These are phyloP conservation scores for Trisateles emortualis DNA, from an alignment of 2,888 invertebrate species.

Conservation along the genomic window DNA sequence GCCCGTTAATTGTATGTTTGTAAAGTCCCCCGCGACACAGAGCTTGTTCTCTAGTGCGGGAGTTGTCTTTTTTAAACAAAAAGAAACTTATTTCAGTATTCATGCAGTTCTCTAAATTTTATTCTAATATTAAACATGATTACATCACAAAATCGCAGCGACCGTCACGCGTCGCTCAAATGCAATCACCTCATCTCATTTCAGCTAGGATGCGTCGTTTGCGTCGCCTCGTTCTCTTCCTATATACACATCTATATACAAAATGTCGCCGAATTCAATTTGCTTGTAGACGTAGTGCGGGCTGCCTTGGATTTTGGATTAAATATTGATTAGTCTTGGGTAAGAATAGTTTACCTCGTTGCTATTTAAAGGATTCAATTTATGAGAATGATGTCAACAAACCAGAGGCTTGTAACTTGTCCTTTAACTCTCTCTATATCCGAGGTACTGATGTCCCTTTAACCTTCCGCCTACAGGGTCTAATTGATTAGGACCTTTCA, in stretches of 20 bases:
- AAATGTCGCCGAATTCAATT: slow-evolving; percentile 34
- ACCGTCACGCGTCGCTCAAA: slow-evolving; percentile 8
- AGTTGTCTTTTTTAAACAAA: too few relatives aligned
- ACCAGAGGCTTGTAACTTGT: too few relatives aligned
- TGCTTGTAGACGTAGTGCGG: slow-evolving; percentile 35
- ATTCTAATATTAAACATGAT: not conserved
- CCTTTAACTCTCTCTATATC: too few relatives aligned
- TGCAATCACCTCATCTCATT: slow-evolving; percentile 41
- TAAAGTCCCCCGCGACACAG: too few relatives aligned
- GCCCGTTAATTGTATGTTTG: too few relatives aligned
- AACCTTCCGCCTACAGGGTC: too few relatives aligned
- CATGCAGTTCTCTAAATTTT: not conserved
- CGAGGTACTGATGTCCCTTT: too few relatives aligned
- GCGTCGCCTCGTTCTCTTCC: slow-evolving; percentile 8
- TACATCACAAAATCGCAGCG: not conserved
- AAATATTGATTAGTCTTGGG: slow-evolving; percentile 29
- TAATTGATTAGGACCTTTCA: too few relatives aligned
- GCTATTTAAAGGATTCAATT: not conserved
- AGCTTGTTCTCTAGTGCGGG: too few relatives aligned
- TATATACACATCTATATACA: not conserved
- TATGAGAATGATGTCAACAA: not conserved
- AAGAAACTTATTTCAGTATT: too few relatives aligned
- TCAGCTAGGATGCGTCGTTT: slow-evolving; percentile 40
- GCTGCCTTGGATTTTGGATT: slow-evolving; percentile 14
- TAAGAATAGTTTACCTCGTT: not conserved